These are phyloP conservation scores for Motacilla tschutschensis DNA, from an alignment of 2,113 vertebrate genomes.

Conservation along the genomic window DNA sequence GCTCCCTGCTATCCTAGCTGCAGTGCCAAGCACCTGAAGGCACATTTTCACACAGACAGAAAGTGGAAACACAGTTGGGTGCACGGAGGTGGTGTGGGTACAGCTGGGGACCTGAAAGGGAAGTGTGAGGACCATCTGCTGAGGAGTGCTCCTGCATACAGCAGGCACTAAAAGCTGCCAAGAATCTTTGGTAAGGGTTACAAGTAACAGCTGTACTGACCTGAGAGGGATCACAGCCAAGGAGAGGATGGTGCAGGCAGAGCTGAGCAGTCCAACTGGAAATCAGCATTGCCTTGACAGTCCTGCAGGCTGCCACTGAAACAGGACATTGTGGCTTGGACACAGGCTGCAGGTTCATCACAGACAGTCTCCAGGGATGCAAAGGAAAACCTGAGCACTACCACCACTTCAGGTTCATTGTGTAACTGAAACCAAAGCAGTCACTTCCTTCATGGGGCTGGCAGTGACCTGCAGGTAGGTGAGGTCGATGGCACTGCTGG, in stretches of 20 bases:
- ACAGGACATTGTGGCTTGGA: not conserved
- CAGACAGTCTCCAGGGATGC: rapidly evolving
- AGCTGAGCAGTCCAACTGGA: not conserved
- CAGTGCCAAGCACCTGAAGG: not conserved
- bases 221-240: not conserved
- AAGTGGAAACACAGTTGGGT: not conserved
- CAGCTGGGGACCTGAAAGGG: not conserved
- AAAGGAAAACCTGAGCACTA: not conserved
- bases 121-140: not conserved
- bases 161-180: not conserved
- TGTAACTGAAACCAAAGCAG: not conserved
- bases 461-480: not conserved
- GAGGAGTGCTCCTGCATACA: not conserved
- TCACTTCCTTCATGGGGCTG: not conserved
- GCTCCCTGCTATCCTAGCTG: not conserved
- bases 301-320: not conserved
- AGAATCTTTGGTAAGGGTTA: not conserved
- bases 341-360: not conserved
- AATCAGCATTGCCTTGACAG: not conserved
- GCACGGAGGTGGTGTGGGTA: rapidly evolving
- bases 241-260: not conserved
- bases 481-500: rapidly evolving
- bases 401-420: not conserved
- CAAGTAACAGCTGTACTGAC: not conserved
- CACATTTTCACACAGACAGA: not conserved